Conservation (phyloP, 2,797 vertebrate genomes). For the Pachyuromys duprasi region DNA sequence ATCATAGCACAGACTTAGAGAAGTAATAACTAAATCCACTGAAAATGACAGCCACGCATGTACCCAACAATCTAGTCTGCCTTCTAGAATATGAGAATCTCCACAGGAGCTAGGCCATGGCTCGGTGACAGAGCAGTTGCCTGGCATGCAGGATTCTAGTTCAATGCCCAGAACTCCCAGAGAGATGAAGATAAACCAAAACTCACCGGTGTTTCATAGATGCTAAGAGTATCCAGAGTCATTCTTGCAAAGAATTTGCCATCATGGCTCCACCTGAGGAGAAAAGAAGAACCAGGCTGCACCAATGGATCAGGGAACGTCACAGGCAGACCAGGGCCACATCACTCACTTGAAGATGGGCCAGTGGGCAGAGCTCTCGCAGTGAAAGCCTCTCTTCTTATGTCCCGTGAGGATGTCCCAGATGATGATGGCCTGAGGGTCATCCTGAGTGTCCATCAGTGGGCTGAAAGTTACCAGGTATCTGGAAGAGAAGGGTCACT, state of each 20-base stretch:
- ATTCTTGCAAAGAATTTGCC: slow-evolving; percentile 99
- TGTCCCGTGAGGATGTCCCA: slow-evolving; percentile 99
- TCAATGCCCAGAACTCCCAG: neutral
- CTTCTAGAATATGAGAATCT: neutral
- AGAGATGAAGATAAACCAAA: neutral
- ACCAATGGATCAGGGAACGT: fast-evolving
- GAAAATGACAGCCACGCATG: neutral
- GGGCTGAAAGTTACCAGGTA: slow-evolving; percentile 98
- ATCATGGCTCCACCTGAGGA: slow-evolving; percentile 96
- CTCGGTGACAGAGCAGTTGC: neutral
- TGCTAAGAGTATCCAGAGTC: slow-evolving; percentile 96
- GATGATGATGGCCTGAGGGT: slow-evolving; percentile 99
- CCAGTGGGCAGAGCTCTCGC: slow-evolving; percentile 99
- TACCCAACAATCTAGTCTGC: neutral
- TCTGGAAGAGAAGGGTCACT: slow-evolving; percentile 83
- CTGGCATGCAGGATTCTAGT: neutral
- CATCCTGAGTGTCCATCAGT: slow-evolving; percentile 97
- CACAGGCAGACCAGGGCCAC: fast-evolving
- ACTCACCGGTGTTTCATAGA: slow-evolving; percentile 98
- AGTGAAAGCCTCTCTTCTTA: slow-evolving; percentile 99
- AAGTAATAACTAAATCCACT: neutral
- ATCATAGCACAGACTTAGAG: neutral
- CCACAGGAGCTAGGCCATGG: neutral
- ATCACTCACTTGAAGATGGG: slow-evolving; percentile 97
- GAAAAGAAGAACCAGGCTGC: neutral